Base-by-base conservation (phyloP, 2,113 vertebrate species). In the Crotophaga sulcirostris region DNA sequence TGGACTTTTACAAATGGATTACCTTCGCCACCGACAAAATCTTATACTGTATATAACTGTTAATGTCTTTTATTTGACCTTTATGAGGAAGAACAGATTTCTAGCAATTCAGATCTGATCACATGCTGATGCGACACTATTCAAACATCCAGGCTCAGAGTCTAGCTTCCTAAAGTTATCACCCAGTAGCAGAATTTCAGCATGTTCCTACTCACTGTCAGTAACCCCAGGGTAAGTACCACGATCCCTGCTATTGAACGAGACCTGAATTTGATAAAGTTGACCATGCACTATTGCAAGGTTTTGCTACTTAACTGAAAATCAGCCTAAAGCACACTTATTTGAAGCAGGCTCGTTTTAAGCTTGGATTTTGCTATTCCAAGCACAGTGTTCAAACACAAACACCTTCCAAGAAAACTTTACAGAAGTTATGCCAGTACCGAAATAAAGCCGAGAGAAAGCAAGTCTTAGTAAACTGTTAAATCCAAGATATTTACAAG, bases 41-140 rank as follows among this genome's bases (percentile, higher is more conserved):
- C 26, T 28, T 59, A 55, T 1, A 36, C 21, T 42, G 25, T 4
- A 6, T 58, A 0, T 29, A 82, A 64, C 20, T 34, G 16, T 36
- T 51, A 77, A 38, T 0, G 10, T 58, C 25, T 31, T 62, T 0
- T 5, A 70, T 12, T 60, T 51, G 42, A 44, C 26, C 33, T 70
- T 85, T 38, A 59, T 18, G 31, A 38, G 38, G 13, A 34, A 87
- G 9, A 55, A 75, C 28, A 33, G 36, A 56, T 26, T 54, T 58
- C 25, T 31, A 82, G 31, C 20, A 56, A 79, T 78, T 55, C 44
- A 34, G n/a, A 80, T 74, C 52, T 52, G 17, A 69, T 42, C 7
- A 3, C 45, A 74, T 42, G 42, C 29, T 80, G 72, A 56, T 0
- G 0, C 11, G 51, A 56, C 28, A n/a, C 28, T 54, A 36, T 0